Conservation (phyloP, 2,113 vertebrate species). For the Takifugu bimaculatus region DNA sequence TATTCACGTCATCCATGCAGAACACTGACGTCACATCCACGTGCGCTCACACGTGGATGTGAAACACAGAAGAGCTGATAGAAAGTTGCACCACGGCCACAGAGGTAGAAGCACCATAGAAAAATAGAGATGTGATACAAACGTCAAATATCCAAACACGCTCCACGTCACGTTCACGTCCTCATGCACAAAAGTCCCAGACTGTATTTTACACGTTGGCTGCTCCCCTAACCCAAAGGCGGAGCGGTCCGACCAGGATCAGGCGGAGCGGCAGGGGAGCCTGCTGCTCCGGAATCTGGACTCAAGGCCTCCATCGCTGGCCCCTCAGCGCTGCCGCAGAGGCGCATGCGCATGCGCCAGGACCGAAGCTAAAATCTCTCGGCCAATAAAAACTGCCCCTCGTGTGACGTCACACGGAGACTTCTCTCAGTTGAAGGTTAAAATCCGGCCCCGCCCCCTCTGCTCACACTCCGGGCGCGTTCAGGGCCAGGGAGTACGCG, state of each 20-base stretch:
- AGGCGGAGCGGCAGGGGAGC: not conserved
- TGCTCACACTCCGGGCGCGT: constrained; percentile 53
- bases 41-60: too few relatives aligned
- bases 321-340: not conserved
- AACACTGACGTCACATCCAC: too few relatives aligned
- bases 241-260: not conserved
- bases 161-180: not conserved
- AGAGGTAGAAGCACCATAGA: constrained; percentile 28
- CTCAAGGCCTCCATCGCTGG: not conserved
- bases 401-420: constrained; percentile 48
- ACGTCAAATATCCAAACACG: constrained; percentile 20
- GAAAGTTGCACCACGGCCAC: not conserved
- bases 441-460: constrained; percentile 4
- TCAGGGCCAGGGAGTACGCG: constrained; percentile 61
- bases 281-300: not conserved
- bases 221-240: constrained; percentile 8
- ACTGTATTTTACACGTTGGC: constrained; percentile 33
- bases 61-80: too few relatives aligned
- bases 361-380: constrained; percentile 12
- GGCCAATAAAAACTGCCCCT: constrained; percentile 3
- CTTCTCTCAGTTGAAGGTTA: constrained; percentile 35
- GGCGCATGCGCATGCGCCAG: constrained; percentile 6
- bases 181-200: constrained; percentile 18
- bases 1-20: too few relatives aligned
- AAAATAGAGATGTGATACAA: constrained; percentile 64